Evolutionary conservation across 1,140 invertebrate genomes (phyloP).

Genomic region (Drosophila ogumai): DNA sequence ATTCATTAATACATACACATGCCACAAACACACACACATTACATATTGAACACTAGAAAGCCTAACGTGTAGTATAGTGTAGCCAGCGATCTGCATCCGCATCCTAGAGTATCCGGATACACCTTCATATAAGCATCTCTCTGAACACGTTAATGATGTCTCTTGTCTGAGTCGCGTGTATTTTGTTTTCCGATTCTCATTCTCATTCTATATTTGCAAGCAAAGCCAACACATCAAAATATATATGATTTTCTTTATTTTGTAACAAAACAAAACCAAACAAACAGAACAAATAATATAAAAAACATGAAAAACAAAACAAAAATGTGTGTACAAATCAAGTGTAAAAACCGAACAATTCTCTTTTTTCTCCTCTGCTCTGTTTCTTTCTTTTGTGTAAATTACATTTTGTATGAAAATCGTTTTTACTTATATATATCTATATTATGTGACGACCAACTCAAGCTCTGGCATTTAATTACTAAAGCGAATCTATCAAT

Average conservation of each 20-base stretch:
- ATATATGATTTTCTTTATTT: slow-evolving; percentile 1
- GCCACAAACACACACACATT: slow-evolving; percentile 6
- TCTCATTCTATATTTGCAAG: slow-evolving; percentile 29
- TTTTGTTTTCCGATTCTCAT: slow-evolving; percentile 30
- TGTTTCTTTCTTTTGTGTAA: slow-evolving; percentile 81
- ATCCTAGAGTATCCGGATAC: slow-evolving; percentile 26
- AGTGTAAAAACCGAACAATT: slow-evolving; percentile 79
- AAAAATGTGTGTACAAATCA: slow-evolving; percentile 80
- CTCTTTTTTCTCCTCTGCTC: slow-evolving; percentile 83
- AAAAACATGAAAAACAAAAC: slow-evolving; percentile 53
- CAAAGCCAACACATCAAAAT: slow-evolving; percentile 35
- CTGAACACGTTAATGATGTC: slow-evolving; percentile 27
- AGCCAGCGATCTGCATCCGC: slow-evolving; percentile 16
- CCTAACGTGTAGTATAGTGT: slow-evolving; percentile 8
- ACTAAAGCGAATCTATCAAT: slow-evolving; percentile 71
- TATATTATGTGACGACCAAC: slow-evolving; percentile 53
- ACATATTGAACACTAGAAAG: slow-evolving; percentile 14
- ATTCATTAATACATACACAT: slow-evolving; percentile 38
- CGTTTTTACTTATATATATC: slow-evolving; percentile 66
- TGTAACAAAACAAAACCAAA: slow-evolving; percentile 8
- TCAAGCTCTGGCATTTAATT: slow-evolving; percentile 82
- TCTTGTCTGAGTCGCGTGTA: slow-evolving; percentile 34
- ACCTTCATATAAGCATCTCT: slow-evolving; percentile 31
- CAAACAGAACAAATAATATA: slow-evolving; percentile 36
- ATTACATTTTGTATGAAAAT: slow-evolving; percentile 75